A percentile compares a stretch with the other conserved stretches of the same genome.
phyloP scores from a whole-genome alignment of 2,888 invertebrate species.

The Cheilosia urbana region DNA sequence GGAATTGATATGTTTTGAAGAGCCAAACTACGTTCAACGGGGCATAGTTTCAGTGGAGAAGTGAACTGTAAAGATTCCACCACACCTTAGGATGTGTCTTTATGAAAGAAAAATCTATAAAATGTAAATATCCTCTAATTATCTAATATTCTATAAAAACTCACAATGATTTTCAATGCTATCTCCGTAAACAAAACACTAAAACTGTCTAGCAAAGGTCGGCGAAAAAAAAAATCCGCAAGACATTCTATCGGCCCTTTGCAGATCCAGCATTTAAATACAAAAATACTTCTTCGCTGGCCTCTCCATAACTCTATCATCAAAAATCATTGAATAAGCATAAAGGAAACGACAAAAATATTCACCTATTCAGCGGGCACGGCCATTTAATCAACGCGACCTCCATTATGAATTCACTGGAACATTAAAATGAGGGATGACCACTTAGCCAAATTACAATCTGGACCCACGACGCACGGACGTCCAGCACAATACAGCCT shows the following conservation, averaged over 20 bases:
- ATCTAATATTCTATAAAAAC: too few species aligned
- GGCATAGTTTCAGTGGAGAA: too few species aligned
- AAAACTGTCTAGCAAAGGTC: background rate
- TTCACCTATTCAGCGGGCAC: conserved; percentile 72
- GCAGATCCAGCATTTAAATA: conserved; percentile 21
- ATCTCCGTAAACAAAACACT: too few species aligned
- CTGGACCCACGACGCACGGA: conserved; percentile 75
- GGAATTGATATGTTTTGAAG: conserved; percentile 2
- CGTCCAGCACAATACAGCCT: conserved; percentile 55
- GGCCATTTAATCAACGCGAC: conserved; percentile 76
- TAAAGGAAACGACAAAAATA: conserved; percentile 58
- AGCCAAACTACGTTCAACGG: too few species aligned
- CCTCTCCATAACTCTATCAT: conserved; percentile 25
- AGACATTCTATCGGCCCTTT: conserved; percentile 14
- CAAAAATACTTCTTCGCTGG: conserved; percentile 29
- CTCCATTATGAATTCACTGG: conserved; percentile 81
- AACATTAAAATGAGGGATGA: conserved; percentile 84
- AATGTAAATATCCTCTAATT: too few species aligned
- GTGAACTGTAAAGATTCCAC: too few species aligned
- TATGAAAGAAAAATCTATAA: too few species aligned
- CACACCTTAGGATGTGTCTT: too few species aligned
- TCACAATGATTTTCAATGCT: background rate
- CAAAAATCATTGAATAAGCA: conserved; percentile 62
- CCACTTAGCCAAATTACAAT: conserved; percentile 84
- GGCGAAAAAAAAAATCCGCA: conserved; percentile 16